These are phyloP conservation scores for Odontamblyopus lacepedii DNA, from an alignment of 2,797 vertebrate genomes.

Conservation along the genomic window DNA sequence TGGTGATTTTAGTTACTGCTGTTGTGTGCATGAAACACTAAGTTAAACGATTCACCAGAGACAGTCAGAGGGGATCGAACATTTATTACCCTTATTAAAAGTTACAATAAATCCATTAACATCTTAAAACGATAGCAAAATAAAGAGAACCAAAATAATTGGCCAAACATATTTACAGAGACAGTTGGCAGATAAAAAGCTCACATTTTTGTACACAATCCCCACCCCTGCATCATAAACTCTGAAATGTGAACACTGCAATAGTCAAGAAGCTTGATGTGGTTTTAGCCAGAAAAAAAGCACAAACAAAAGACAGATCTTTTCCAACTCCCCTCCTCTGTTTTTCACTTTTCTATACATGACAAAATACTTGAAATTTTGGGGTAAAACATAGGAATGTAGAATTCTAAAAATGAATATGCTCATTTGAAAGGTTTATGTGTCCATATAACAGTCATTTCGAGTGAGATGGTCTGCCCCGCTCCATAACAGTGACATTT, in stretches of 20 bases:
- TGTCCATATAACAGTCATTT: slow-evolving; percentile 80
- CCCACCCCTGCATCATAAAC: slow-evolving; percentile 75
- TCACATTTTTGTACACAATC: slow-evolving; percentile 87
- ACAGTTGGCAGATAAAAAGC: slow-evolving; percentile 85
- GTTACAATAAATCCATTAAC: slow-evolving; percentile 85
- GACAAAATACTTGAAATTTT: slow-evolving; percentile 79
- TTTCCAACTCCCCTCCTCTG: slow-evolving; percentile 65
- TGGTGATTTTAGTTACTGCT: neutral
- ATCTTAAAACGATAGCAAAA: slow-evolving; percentile 91
- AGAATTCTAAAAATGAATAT: slow-evolving; percentile 75
- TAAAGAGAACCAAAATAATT: slow-evolving; percentile 89
- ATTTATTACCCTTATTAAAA: slow-evolving; percentile 86
- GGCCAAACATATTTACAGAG: slow-evolving; percentile 96
- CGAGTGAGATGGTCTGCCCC: slow-evolving; percentile 61
- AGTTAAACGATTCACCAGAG: slow-evolving; percentile 49
- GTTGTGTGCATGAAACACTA: slow-evolving; percentile 2
- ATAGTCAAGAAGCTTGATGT: slow-evolving; percentile 81
- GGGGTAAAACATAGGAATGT: slow-evolving; percentile 78
- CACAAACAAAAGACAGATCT: slow-evolving; percentile 72
- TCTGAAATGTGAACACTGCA: slow-evolving; percentile 83
- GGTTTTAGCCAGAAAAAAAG: slow-evolving; percentile 74
- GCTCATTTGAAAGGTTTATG: slow-evolving; percentile 69
- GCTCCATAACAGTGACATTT: slow-evolving; percentile 44
- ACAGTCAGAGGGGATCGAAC: slow-evolving; percentile 74
- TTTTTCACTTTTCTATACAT: slow-evolving; percentile 75